phyloP scores from a whole-genome alignment of 1,140 invertebrate species.

The Tetramorium simillimum region DNA sequence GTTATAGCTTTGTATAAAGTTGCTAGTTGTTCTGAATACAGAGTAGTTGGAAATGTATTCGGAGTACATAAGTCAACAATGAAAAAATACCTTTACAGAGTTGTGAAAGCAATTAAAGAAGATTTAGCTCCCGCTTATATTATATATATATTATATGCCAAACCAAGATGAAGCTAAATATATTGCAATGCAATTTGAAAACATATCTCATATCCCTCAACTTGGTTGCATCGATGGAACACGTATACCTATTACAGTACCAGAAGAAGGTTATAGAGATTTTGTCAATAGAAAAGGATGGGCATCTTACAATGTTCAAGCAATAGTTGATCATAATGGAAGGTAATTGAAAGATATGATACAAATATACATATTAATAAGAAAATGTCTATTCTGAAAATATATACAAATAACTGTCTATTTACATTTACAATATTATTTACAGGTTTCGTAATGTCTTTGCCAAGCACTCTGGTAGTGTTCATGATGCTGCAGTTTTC shows the following conservation, averaged over 20 bases:
- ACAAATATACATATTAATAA: slow-evolving; percentile 11
- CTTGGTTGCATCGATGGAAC: slow-evolving; percentile 70
- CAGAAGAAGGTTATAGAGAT: slow-evolving; percentile 66
- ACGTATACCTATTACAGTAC: slow-evolving; percentile 62
- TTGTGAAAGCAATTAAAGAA: slow-evolving; percentile 50
- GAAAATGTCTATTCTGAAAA: not conserved
- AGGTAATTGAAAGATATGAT: slow-evolving; percentile 46
- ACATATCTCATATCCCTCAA: slow-evolving; percentile 56
- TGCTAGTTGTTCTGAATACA: slow-evolving; percentile 67
- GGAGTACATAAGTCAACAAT: slow-evolving; percentile 67
- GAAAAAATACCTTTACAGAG: slow-evolving; percentile 46
- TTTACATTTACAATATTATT: slow-evolving; percentile 27
- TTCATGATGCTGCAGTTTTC: slow-evolving; percentile 65
- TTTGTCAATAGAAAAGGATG: slow-evolving; percentile 73
- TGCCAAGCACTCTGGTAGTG: slow-evolving; percentile 52
- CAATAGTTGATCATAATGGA: slow-evolving; percentile 62
- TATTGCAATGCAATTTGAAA: slow-evolving; percentile 59
- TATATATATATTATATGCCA: slow-evolving; percentile 46
- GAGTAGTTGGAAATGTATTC: slow-evolving; percentile 67
- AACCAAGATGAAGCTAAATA: slow-evolving; percentile 18
- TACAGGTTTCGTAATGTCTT: slow-evolving; percentile 62
- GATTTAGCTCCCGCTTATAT: slow-evolving; percentile 43
- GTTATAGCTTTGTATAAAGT: slow-evolving; percentile 63
- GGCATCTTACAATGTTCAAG: slow-evolving; percentile 71
- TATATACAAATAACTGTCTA: slow-evolving; percentile 8